Percentiles rank a stretch among this genome's conserved stretches.
Conservation (phyloP, 2,113 vertebrate genomes). For the Nerophis lumbriciformis region DNA sequence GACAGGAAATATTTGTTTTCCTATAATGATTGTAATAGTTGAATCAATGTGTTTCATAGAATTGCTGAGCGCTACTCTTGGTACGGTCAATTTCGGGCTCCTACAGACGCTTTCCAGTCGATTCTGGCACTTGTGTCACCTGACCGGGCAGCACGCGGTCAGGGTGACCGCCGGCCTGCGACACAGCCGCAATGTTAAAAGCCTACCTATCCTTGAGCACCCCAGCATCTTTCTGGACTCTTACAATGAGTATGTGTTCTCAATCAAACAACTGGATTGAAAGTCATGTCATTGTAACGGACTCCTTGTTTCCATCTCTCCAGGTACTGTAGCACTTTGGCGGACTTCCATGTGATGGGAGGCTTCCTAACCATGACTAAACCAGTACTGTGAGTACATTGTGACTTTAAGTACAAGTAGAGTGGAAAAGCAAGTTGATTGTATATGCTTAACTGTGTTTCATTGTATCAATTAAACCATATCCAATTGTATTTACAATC, state of each 20-base stretch:
- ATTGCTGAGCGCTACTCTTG: conserved; percentile 74
- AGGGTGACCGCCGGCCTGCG: conserved; percentile 85
- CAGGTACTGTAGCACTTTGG: conserved; percentile 82
- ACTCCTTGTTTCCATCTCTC: conserved; percentile 19
- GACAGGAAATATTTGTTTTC: background rate
- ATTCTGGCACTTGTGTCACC: conserved; percentile 85
- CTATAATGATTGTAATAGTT: background rate
- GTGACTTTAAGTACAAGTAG: too few relatives aligned
- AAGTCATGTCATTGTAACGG: background rate
- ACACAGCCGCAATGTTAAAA: conserved; percentile 75
- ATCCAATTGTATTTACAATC: too few relatives aligned
- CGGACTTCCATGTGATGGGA: conserved; percentile 90
- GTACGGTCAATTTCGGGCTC: conserved; percentile 68
- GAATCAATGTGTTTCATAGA: conserved; percentile 61
- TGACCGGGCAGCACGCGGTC: conserved; percentile 89
- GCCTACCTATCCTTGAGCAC: conserved; percentile 85
- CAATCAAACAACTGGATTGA: conserved; percentile 8
- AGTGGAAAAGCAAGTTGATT: too few relatives aligned
- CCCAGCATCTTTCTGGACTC: conserved; percentile 84
- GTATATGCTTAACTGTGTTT: too few relatives aligned
- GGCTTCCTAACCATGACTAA: conserved; percentile 86
- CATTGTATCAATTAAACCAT: too few relatives aligned
- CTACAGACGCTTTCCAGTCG: conserved; percentile 81
- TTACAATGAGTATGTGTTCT: conserved; percentile 81
- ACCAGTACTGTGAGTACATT: conserved; percentile 82